Conservation (phyloP, 1,140 invertebrate genomes). For the Leptonema lineaticorne region DNA sequence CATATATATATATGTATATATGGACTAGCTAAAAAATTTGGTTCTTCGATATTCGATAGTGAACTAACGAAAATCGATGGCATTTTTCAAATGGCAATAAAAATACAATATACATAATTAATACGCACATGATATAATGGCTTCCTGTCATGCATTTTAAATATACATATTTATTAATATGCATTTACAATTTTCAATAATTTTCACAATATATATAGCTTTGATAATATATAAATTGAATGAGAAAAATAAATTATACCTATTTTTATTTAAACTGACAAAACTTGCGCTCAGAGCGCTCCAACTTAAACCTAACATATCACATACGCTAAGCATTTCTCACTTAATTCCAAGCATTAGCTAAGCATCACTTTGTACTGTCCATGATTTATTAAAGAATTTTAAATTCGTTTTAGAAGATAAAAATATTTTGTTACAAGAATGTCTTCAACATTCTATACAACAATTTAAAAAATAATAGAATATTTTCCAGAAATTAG, state of each 20-base stretch:
- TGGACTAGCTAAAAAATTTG: constrained; percentile 14
- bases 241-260: constrained; percentile 29
- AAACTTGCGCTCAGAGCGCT: constrained; percentile 22
- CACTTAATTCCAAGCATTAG: constrained; percentile 8
- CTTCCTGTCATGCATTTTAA: constrained; percentile 9
- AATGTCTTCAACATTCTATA: not conserved
- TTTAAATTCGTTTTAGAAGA: too few relatives aligned
- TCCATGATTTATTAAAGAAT: too few relatives aligned
- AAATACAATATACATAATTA: constrained; percentile 3
- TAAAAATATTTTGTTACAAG: not conserved
- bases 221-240: constrained; percentile 4
- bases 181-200: constrained; percentile 8
- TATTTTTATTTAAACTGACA: constrained; percentile 14
- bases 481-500: too few relatives aligned
- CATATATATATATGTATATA: not conserved
- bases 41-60: not conserved
- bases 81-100: constrained; percentile 18
- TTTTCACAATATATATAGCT: constrained; percentile 18
- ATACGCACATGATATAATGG: constrained; percentile 3
- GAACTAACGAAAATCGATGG: not conserved
- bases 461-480: too few relatives aligned
- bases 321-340: constrained; percentile 17
- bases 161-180: constrained; percentile 17
- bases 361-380: constrained; percentile 11
- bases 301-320: constrained; percentile 31